These are phyloP conservation scores for Coenobita brevimanus DNA, from an alignment of 1,140 invertebrate genomes.

Conservation along the genomic window DNA sequence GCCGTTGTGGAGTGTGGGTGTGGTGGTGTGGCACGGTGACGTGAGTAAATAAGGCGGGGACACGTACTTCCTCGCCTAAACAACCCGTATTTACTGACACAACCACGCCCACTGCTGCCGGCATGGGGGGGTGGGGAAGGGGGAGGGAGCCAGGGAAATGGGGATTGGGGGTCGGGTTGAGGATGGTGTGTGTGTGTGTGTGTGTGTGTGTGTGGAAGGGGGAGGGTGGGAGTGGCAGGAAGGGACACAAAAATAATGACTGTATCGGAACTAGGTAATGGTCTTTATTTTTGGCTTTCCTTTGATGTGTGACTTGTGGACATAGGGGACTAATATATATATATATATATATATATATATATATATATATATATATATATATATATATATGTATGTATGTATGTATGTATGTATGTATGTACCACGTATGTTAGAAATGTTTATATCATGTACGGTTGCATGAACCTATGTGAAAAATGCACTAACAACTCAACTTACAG, in stretches of 20 bases:
- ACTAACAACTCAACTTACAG: no score
- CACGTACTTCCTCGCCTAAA: slow-evolving; percentile 37
- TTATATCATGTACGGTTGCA: no score
- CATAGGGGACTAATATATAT: not conserved
- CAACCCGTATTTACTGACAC: slow-evolving; percentile 28
- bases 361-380: slow-evolving; percentile 14
- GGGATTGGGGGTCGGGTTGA: not conserved
- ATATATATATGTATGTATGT: slow-evolving; percentile 14
- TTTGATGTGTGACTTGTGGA: not conserved
- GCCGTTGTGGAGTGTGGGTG: no score
- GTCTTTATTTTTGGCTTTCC: not conserved
- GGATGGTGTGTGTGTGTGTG: not conserved
- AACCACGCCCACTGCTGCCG: not conserved
- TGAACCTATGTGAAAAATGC: no score
- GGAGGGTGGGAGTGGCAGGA: not conserved
- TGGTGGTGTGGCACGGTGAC: not conserved
- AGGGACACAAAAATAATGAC: not conserved
- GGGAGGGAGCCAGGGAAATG: no score
- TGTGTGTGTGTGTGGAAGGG: not conserved
- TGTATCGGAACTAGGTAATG: not conserved
- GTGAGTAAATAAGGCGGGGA: not conserved
- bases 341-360: slow-evolving; percentile 23
- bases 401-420: not conserved
- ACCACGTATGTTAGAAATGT: no score
- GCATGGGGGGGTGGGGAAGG: not conserved